Base-by-base conservation (phyloP, 2,888 invertebrate species). In the Sepiola atlantica region DNA sequence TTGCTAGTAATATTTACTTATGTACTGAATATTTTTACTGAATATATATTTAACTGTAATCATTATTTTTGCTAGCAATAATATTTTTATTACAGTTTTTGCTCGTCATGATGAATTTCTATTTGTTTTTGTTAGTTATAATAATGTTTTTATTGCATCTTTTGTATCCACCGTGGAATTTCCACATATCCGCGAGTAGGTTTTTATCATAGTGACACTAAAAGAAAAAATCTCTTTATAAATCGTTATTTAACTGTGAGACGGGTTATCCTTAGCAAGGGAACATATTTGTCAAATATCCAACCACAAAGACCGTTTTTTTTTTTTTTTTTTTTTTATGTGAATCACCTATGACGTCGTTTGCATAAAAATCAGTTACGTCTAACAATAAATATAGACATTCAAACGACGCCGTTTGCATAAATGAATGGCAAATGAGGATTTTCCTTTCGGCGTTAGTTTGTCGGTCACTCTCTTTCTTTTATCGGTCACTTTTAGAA, bases 381-480 rank as follows among this genome's bases (percentile, higher is more conserved):
- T 54, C 14, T 55, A 92, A 92, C 55, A 54, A 55, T 55, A 92
- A 77, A n/a, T 77, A n/a, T 77, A 77, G n/a, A 77, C 32, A 77
- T 77, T 77, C 77, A 77, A 32, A 77, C n/a, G 77, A 77, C 32
- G n/a, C 77, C 16, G n/a, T 77, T n/a, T 77, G 77, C n/a, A 77
- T 77, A 77, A 32, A 77, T 77, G 77, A 77, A 77, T 77, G n/a
- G 77, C n/a, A 77, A 77, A 77, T 77, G n/a, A 77, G 77, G 77
- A n/a, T n/a, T 32, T 77, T 14, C 77, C 77, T 77, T 77, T 77
- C 77, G 32, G 12, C n/a, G 77, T 18, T 16, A 77, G n/a, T n/a
- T 77, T 77, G 45, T 45, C 77, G n/a, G 32, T 45, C 45, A 77
- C 77, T n/a, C 77, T 77, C 32, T 77, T 77, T 4, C 77, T n/a